Evolutionary conservation across 2,888 invertebrate species (phyloP).

Genomic region (Melanostoma mellinum): DNA sequence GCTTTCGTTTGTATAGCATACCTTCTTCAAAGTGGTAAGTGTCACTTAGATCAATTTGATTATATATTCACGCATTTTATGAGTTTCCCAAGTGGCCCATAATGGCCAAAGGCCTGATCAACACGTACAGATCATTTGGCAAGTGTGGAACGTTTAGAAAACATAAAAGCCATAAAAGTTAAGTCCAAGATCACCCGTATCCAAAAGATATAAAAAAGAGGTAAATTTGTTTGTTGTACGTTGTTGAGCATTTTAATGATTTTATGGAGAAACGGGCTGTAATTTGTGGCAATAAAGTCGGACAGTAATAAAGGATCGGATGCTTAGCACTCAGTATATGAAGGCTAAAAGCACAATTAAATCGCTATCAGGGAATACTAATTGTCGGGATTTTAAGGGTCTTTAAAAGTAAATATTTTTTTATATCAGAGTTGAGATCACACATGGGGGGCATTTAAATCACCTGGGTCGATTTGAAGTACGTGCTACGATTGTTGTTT

Average conservation of each 20-base stretch:
- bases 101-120: constrained; percentile 7
- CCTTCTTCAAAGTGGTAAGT: constrained; percentile 31
- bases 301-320: constrained; percentile 27
- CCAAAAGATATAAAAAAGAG: constrained; percentile 1
- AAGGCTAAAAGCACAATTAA: constrained; percentile 44
- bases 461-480: too few relatives aligned
- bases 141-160: constrained; percentile 26
- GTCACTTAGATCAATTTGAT: constrained; percentile 30
- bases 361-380: constrained; percentile 8
- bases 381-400: constrained; percentile 9
- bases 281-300: constrained; percentile 37
- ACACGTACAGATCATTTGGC: constrained; percentile 27
- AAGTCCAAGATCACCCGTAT: constrained; percentile 9
- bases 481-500: too few relatives aligned
- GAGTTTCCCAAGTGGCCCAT: constrained; percentile 12
- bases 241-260: constrained; percentile 12
- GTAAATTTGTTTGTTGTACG: constrained; percentile 13
- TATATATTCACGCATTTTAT: constrained; percentile 30
- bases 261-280: constrained; percentile 7
- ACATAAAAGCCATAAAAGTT: constrained; percentile 25
- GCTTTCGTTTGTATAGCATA: neutral
- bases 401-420: neutral
- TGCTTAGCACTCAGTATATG: constrained; percentile 34
- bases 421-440: neutral
- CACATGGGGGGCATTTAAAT: neutral